Conservation (phyloP, 2,888 invertebrate genomes). For the Caenorhabditis panamensis region DNA sequence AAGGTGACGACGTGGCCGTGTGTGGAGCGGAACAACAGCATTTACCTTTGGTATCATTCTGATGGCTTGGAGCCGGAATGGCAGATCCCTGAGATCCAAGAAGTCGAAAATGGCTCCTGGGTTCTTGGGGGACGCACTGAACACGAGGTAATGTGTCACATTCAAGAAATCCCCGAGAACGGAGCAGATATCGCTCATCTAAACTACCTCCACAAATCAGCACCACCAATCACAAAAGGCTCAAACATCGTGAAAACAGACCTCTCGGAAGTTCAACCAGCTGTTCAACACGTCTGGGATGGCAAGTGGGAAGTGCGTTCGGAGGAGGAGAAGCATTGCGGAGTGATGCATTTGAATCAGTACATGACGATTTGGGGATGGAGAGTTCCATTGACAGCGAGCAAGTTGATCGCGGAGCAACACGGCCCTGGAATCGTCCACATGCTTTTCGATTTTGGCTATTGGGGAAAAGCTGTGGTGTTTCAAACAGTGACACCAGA, state of each 20-base stretch:
- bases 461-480: conserved; percentile 84
- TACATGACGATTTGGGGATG: conserved; percentile 67
- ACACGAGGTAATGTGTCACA: conserved; percentile 83
- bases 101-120: conserved; percentile 85
- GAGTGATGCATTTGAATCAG: conserved; percentile 86
- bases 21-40: conserved; percentile 86
- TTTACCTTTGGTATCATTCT: conserved; percentile 90
- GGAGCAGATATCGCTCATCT: conserved; percentile 91
- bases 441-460: conserved; percentile 84
- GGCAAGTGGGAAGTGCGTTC: conserved; percentile 85
- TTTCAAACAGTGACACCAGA: conserved; percentile 89
- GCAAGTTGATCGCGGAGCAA: conserved; percentile 81
- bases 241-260: conserved; percentile 70
- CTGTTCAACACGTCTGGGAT: conserved; percentile 84
- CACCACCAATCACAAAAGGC: conserved; percentile 57
- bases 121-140: conserved; percentile 88
- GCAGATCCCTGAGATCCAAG: conserved; percentile 85
- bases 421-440: conserved; percentile 89
- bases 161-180: conserved; percentile 91
- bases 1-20: conserved; percentile 86
- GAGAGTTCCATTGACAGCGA: conserved; percentile 68
- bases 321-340: conserved; percentile 85
- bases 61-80: conserved; percentile 87
- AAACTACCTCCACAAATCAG: conserved; percentile 86
- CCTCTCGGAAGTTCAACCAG: conserved; percentile 66